Conservation (phyloP, 2,888 invertebrate genomes). For the Orchestes rusci region DNA sequence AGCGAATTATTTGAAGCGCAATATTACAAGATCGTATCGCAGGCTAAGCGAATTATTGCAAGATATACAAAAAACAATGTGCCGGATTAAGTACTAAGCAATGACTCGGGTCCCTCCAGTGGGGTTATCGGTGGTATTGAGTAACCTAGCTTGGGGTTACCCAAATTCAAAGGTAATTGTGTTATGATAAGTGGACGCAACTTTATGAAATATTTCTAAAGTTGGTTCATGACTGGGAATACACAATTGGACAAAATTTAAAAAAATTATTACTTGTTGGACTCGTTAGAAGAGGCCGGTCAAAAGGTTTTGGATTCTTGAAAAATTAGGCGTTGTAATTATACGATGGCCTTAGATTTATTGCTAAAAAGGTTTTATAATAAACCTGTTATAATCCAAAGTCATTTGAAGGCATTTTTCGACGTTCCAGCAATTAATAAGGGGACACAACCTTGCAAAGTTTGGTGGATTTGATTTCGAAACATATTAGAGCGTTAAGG, state of each 20-base stretch:
- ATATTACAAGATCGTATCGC: neutral
- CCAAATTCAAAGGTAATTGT: slow-evolving; percentile 3
- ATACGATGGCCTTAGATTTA: slow-evolving; percentile 20
- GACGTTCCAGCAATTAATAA: slow-evolving; percentile 3
- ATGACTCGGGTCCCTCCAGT: neutral
- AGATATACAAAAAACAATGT: neutral
- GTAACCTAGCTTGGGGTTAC: slow-evolving; percentile 4
- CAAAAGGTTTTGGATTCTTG: slow-evolving; percentile 7
- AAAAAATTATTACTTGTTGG: slow-evolving; percentile 3
- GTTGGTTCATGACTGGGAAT: slow-evolving; percentile 3
- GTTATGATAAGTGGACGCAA: slow-evolving; percentile 6
- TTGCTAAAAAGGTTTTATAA: slow-evolving; percentile 23
- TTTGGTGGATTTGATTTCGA: too few species aligned
- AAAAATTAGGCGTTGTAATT: slow-evolving; percentile 20
- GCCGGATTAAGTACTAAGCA: neutral
- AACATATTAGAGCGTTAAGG: too few species aligned
- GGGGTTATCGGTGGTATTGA: neutral
- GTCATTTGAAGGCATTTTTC: slow-evolving; percentile 13
- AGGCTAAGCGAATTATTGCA: neutral
- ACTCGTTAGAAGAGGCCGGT: slow-evolving; percentile 1
- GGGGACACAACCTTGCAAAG: neutral
- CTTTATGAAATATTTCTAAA: slow-evolving; percentile 4
- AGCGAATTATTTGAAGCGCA: neutral
- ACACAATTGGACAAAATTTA: neutral
- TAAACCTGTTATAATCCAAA: slow-evolving; percentile 21